These are phyloP conservation scores for Pseudomyrmex cubaensis DNA, from an alignment of 1,140 invertebrate genomes.

Conservation along the genomic window DNA sequence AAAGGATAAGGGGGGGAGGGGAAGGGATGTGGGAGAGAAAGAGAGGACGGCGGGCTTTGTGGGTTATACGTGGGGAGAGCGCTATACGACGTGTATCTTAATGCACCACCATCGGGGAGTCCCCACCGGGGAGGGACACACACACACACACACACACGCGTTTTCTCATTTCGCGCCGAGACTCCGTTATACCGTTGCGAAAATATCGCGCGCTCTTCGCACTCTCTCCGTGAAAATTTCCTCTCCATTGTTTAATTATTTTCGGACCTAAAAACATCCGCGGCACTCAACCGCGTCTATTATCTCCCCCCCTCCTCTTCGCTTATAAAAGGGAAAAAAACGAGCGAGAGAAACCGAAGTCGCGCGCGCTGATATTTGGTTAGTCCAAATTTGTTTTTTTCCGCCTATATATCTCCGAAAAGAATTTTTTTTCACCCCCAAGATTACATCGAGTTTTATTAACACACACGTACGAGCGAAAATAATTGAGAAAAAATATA, in stretches of 20 bases:
- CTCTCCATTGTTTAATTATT: conserved; percentile 54
- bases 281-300: conserved; percentile 15
- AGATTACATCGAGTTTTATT: conserved; percentile 16
- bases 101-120: conserved; percentile 4
- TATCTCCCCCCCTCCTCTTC: conserved; percentile 1
- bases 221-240: conserved; percentile 26
- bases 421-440: too few species aligned
- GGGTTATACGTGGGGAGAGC: conserved; percentile 22
- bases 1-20: background rate
- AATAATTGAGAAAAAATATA: background rate
- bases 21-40: too few species aligned
- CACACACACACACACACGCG: background rate
- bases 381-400: too few species aligned
- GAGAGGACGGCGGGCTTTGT: conserved; percentile 12
- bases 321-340: conserved; percentile 1
- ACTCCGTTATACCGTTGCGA: conserved; percentile 39
- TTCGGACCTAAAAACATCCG: conserved; percentile 33
- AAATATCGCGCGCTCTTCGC: conserved; percentile 14
- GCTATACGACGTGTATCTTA: conserved; percentile 39
- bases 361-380: background rate
- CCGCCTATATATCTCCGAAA: too few species aligned
- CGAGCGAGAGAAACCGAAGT: background rate
- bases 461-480: background rate
- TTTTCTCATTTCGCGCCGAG: conserved; percentile 48
- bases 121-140: conserved; percentile 15